A percentile compares a stretch with the other conserved stretches of the same genome.
These are phyloP conservation scores for Xiphorhynchus erythropygius DNA, from an alignment of 2,797 vertebrate species.

Conservation along the genomic window DNA sequence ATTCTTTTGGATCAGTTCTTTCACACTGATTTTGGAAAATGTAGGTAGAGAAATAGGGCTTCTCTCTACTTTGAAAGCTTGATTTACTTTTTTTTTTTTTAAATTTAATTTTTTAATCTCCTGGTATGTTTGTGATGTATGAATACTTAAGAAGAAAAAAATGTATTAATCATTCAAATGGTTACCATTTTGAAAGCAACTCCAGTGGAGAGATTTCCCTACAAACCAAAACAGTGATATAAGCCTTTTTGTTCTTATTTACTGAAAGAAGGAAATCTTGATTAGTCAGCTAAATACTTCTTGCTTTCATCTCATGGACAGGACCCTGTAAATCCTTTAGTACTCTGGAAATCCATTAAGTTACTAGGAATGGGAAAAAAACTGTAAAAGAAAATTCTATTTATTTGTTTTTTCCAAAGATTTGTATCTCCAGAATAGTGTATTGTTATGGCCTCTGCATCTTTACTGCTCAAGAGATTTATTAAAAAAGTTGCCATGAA, in stretches of 20 bases:
- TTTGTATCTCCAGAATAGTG: neutral
- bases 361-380: neutral
- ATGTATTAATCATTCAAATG: neutral
- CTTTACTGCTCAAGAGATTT: neutral
- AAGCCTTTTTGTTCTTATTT: neutral
- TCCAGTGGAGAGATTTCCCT: neutral
- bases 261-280: neutral
- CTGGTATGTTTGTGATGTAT: neutral
- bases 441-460: neutral
- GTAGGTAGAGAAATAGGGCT: neutral
- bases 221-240: neutral
- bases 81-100: neutral
- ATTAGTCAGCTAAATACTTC: neutral
- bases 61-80: neutral
- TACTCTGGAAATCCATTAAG: neutral
- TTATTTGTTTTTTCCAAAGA: conserved; percentile 19
- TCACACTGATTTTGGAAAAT: neutral
- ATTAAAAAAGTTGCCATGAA: neutral
- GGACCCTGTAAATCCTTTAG: neutral
- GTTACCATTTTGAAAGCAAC: neutral
- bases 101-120: neutral
- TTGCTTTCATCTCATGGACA: neutral
- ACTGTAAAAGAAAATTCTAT: neutral
- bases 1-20: neutral
- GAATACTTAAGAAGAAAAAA: neutral